These are phyloP conservation scores for Cyclina sinensis DNA, from an alignment of 1,140 invertebrate genomes.

Conservation along the genomic window DNA sequence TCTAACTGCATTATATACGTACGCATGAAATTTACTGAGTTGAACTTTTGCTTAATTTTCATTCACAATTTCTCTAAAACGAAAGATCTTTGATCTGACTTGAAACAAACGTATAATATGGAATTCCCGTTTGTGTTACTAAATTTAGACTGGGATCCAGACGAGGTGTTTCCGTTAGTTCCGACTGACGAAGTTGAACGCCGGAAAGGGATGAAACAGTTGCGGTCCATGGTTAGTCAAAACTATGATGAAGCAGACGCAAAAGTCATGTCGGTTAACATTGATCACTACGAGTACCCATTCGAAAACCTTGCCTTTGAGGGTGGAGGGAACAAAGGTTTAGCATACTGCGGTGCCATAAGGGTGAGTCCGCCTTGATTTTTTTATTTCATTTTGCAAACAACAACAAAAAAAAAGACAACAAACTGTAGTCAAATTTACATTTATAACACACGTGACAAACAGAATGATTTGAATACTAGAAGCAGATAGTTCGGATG, in stretches of 20 bases:
- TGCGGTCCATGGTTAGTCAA: conserved; percentile 3
- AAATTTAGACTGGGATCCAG: conserved; percentile 21
- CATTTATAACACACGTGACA: too few species aligned
- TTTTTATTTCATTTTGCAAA: too few species aligned
- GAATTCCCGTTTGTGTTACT: background rate
- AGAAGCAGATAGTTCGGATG: too few species aligned
- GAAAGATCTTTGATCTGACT: too few species aligned
- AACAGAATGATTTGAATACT: too few species aligned
- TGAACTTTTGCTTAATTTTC: too few species aligned
- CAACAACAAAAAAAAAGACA: too few species aligned
- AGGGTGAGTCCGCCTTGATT: conserved; percentile 67
- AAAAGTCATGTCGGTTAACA: conserved; percentile 63
- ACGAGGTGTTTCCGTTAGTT: conserved; percentile 24
- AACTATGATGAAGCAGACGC: conserved; percentile 61
- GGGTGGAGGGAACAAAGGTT: conserved; percentile 77
- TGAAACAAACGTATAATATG: too few species aligned
- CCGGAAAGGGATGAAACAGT: conserved; percentile 12
- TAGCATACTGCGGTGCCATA: conserved; percentile 76
- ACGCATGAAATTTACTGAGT: too few species aligned
- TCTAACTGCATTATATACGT: too few species aligned
- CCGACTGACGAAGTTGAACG: conserved; percentile 30
- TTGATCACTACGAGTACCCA: conserved; percentile 72
- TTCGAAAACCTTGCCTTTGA: conserved; percentile 79
- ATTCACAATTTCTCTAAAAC: too few species aligned
- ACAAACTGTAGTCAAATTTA: too few species aligned